Evolutionary conservation across 2,888 invertebrate genomes (phyloP), one percentile per base, ranked within the genome.

Genomic region (Leptodirus hochenwartii): DNA sequence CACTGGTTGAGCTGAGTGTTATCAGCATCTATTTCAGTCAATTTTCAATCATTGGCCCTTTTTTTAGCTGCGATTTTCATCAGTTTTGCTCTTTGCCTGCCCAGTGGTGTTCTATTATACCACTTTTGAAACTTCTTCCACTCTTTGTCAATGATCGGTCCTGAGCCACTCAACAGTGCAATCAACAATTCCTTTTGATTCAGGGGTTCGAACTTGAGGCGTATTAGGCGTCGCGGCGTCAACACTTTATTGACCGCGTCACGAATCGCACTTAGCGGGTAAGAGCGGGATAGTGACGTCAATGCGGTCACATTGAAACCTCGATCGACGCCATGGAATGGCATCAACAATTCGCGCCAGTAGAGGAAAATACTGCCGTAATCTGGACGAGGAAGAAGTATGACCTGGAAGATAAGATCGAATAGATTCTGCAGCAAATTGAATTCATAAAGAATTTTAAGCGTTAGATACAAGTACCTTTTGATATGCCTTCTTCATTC

Each of bases 231-330:
- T 2, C 51, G 47, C 0, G 66, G 51, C 15, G 47, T 47, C 35
- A 73, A 34, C 3, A 69, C 45, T 9, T 41, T 47, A 6, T 58
- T 45, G 0, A 69, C 43, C 0, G 56, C 56, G 25, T 56, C 46
- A 37, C 42, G 57, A 13, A 72, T 58, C 4, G 56, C 47, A 8
- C 60, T 50, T 12, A 70, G 46, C 10, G 68, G 63, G 41, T 64
- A 66, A 1, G 66, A 65, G 27, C 57, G 43, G 5, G 69, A 52
- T 16, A 59, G 47, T 42, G 59, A 65, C 1, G 71, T 64, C 20
- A 69, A 42, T 30, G 61, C 54, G 15, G 70, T 66, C 1, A 69
- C 52, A 38, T 72, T 59, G 39, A 73, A 62, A 30, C 66, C 58
- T 17, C 71, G 56, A 38, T 64, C 53, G 1, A 75, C 47, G 1